A percentile compares a stretch with the other conserved stretches of the same genome.
These are phyloP conservation scores for Bolinopsis microptera DNA, from an alignment of 37 sponge, comb jelly and placozoan species.

Conservation along the genomic window DNA sequence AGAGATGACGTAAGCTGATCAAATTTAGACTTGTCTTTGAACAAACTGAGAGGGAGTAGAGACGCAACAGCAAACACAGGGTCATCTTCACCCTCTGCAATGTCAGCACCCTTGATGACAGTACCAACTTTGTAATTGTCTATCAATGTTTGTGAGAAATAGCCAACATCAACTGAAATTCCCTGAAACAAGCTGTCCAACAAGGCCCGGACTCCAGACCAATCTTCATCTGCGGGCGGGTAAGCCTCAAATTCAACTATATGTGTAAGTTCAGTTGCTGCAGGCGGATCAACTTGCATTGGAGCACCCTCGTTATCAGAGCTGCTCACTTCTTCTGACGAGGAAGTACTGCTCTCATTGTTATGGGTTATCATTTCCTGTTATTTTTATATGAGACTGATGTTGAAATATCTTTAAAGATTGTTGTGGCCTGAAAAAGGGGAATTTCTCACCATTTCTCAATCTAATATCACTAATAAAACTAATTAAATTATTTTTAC, in stretches of 20 bases:
- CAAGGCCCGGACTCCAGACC: slow-evolving; percentile 40
- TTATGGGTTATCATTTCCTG: slow-evolving; percentile 58
- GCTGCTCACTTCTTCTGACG: background rate
- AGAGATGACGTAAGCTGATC: background rate
- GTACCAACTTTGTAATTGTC: slow-evolving; percentile 64
- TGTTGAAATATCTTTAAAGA: no score
- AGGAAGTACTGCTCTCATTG: background rate
- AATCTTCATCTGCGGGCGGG: slow-evolving; percentile 64
- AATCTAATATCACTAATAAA: no score
- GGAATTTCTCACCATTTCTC: no score
- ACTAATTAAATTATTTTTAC: no score
- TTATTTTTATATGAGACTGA: no score
- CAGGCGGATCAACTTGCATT: background rate
- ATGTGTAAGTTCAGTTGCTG: background rate
- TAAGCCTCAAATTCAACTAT: slow-evolving; percentile 57
- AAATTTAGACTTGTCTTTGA: background rate
- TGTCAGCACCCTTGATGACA: slow-evolving; percentile 56
- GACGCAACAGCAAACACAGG: slow-evolving; percentile 64
- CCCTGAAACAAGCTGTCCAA: slow-evolving; percentile 26
- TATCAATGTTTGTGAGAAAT: slow-evolving; percentile 49
- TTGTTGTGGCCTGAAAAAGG: no score
- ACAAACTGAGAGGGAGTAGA: background rate
- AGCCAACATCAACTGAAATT: background rate
- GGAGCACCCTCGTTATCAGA: background rate
- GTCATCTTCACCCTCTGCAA: slow-evolving; percentile 58